These are phyloP conservation scores for Uria aalge DNA, from an alignment of 2,113 vertebrate genomes.

Conservation along the genomic window DNA sequence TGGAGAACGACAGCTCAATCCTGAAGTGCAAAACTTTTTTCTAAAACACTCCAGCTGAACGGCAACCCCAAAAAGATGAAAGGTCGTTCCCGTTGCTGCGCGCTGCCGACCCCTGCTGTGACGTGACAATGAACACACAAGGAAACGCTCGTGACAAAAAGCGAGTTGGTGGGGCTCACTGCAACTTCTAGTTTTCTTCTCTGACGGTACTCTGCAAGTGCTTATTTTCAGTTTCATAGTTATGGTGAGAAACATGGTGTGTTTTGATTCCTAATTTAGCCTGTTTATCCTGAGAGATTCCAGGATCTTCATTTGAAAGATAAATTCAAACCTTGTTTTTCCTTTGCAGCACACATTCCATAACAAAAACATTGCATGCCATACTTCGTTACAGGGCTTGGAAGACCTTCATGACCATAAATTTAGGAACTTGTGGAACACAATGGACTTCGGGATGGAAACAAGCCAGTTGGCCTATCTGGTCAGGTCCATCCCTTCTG, in stretches of 20 bases:
- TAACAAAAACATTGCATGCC: conserved; percentile 51
- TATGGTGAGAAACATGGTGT: conserved; percentile 45
- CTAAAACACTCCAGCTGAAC: not conserved
- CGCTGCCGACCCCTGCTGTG: not conserved
- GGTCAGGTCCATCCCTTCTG: conserved; percentile 65
- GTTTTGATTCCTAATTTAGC: conserved; percentile 58
- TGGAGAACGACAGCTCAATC: not conserved
- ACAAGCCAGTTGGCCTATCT: conserved; percentile 61
- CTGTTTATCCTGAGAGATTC: conserved; percentile 45
- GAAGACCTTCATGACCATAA: conserved; percentile 61
- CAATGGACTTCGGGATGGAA: conserved; percentile 63
- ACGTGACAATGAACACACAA: not conserved
- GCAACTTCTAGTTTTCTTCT: not conserved
- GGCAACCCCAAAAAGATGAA: not conserved
- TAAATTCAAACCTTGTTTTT: conserved; percentile 52
- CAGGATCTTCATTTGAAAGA: conserved; percentile 32
- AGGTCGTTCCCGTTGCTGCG: not conserved
- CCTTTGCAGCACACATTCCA: conserved; percentile 16
- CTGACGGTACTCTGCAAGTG: not conserved
- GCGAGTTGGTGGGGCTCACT: not conserved
- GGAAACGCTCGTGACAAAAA: not conserved
- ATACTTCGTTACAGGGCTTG: conserved; percentile 23
- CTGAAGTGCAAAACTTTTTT: not conserved
- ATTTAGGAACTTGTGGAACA: conserved; percentile 56
- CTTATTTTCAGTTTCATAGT: conserved; percentile 39